phyloP scores from a whole-genome alignment of 2,113 vertebrate species.

The Hippopotamus amphibius region DNA sequence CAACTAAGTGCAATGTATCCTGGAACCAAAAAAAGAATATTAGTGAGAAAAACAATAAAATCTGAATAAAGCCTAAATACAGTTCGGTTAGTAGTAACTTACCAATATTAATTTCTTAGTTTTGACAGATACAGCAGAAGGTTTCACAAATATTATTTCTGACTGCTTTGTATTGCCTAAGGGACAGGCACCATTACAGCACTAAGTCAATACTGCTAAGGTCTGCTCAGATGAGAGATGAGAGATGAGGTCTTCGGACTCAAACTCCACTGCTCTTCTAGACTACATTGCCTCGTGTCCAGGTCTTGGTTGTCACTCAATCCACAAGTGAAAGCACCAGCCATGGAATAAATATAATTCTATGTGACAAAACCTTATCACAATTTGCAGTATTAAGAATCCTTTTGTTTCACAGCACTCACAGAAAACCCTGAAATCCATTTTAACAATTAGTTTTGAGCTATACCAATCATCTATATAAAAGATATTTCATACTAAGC shows the following conservation, averaged over 20 bases:
- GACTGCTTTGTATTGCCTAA: background rate
- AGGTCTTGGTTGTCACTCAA: background rate
- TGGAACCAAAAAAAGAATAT: background rate
- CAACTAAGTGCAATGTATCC: background rate
- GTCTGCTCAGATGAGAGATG: background rate
- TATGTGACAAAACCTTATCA: background rate
- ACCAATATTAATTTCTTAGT: conserved; percentile 14
- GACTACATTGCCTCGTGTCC: background rate
- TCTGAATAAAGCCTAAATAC: background rate
- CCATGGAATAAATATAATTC: background rate
- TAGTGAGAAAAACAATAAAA: background rate
- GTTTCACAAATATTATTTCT: background rate
- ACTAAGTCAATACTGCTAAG: background rate
- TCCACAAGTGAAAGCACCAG: background rate
- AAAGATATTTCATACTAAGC: conserved; percentile 24
- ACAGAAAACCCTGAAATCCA: background rate
- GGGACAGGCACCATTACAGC: background rate
- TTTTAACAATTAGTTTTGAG: conserved; percentile 21
- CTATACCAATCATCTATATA: conserved; percentile 1
- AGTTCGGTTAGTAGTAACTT: background rate
- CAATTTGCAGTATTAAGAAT: conserved; percentile 22
- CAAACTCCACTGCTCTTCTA: background rate
- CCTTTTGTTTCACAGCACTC: background rate
- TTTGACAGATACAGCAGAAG: background rate
- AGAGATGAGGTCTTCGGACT: background rate